Evolutionary conservation across 2,888 invertebrate species (phyloP), one percentile per base, ranked within the genome.

Genomic region (Erebia palarica): DNA sequence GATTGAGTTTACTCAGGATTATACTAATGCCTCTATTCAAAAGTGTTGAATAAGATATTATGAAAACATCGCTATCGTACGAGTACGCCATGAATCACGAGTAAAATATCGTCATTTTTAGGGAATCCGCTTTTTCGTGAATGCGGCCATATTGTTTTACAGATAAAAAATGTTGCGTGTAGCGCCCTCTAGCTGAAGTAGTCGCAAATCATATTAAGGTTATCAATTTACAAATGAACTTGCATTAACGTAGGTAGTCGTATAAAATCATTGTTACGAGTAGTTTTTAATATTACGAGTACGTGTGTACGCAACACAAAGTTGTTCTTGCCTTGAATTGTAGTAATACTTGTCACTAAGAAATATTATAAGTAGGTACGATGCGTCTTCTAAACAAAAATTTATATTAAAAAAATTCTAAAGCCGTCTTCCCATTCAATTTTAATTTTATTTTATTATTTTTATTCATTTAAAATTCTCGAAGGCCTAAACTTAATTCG

Each of bases 201-300:
- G 66, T 59, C 8, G 11, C 67, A 51, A 67, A 58, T 49, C 27
- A 14, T 10, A 36, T 60, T 57, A 44, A 44, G 51, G 49, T 51
- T 59, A 36, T 59, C 18, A 59, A 55, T 53, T 67, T 61, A 57
- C 63, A 63, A 59, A 65, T 69, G 59, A 72, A 63, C 21, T 63
- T 16, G 63, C 49, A 71, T 70, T 76, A 77, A 74, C 47, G 77
- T 79, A 78, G 77, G 44, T 78, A 78, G 75, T 76, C 58, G 67
- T 65, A 72, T 69, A 72, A 47, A 63, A 9, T 73, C 61, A 71
- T 68, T 73, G 74, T 74, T 70, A 73, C 68, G 47, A 73, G 73
- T 76, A 76, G 71, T 65, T 47, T 58, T 44, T 53, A 64, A 18
- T 66, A 16, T 51, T 4, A 53, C 9, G 55, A 64, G 13, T 64